phyloP scores from a whole-genome alignment of 2,797 vertebrate genomes.

The Oreochromis grahami region DNA sequence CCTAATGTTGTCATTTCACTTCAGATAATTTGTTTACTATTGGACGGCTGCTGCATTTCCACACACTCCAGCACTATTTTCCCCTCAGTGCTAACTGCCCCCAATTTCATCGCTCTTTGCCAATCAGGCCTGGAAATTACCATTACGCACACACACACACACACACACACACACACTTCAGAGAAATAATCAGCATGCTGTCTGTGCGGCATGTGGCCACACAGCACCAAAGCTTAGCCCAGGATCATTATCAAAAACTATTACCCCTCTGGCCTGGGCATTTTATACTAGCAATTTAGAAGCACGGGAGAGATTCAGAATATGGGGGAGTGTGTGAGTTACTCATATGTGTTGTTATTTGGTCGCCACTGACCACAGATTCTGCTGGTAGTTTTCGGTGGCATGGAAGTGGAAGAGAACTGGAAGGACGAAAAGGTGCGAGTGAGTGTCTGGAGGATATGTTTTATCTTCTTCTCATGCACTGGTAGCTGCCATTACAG shows the following conservation, averaged over 20 bases:
- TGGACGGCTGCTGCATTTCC: conserved; percentile 53
- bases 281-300: conserved; percentile 50
- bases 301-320: conserved; percentile 11
- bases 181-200: conserved; percentile 68
- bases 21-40: conserved; percentile 76
- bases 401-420: not conserved
- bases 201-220: conserved; percentile 53
- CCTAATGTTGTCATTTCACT: conserved; percentile 70
- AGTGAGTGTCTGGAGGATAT: not conserved
- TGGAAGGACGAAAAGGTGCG: not conserved
- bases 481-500: conserved; percentile 10
- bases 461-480: conserved; percentile 15
- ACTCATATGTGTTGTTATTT: conserved; percentile 13
- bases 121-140: conserved; percentile 70
- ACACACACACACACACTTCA: conserved; percentile 44
- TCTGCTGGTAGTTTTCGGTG: not conserved
- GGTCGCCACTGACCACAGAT: not conserved
- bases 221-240: conserved; percentile 51
- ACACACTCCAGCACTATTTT: conserved; percentile 62
- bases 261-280: conserved; percentile 54
- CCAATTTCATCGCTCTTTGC: conserved; percentile 63
- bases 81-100: conserved; percentile 61
- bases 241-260: conserved; percentile 69
- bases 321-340: not conserved
- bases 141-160: conserved; percentile 43